Base-by-base conservation (phyloP, 2,888 invertebrate species). In the Hyppa rectilinea region DNA sequence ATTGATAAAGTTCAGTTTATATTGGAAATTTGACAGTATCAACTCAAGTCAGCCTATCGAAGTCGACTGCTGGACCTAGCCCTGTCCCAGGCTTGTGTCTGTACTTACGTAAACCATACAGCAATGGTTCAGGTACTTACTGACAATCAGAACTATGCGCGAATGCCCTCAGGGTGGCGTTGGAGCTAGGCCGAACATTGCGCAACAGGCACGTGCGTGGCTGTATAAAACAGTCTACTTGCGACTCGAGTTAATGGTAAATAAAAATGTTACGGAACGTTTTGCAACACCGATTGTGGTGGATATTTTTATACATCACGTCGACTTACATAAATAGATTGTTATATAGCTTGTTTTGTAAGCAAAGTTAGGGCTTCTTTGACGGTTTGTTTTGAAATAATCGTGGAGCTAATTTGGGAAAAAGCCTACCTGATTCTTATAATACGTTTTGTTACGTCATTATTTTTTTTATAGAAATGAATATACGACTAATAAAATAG, bases 291-390 rank as follows among this genome's bases (percentile, higher is more conserved):
- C 23, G 26, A 40, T 29, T 47, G 47, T 47, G 38, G 47, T 47
- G 38, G 29, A 43, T 31, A 40, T 49, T 68, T 43, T 26, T 40
- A 17, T 43, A 50, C 36, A 31, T 9, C 23, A 64, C 17, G 17
- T 5, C 23, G 20, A 7, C 2, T 45, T 14, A 53, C 45, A 10
- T 31, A 55, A 68, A 47, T 17, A 55, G 4, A 38, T 20, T 31
- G 20, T 68, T 55, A 2, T 17, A 38, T 47, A 47, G 26, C 23
- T 38, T 23, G 38, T 69, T 68, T 38, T n/a, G 10, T 23, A 55
- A 67, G 47, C 23, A 38, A 31, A 31, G 36, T 26, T n/a, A 38
- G 29, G 55, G 26, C 20, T 55, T 68, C 34, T 26, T 45, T 14
- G 4, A 31, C 38, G 31, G 26, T 63, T 55, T 36, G 29, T 43